Evolutionary conservation across 2,797 vertebrate species (phyloP).

Genomic region (Heteromormyrus szaboi): DNA sequence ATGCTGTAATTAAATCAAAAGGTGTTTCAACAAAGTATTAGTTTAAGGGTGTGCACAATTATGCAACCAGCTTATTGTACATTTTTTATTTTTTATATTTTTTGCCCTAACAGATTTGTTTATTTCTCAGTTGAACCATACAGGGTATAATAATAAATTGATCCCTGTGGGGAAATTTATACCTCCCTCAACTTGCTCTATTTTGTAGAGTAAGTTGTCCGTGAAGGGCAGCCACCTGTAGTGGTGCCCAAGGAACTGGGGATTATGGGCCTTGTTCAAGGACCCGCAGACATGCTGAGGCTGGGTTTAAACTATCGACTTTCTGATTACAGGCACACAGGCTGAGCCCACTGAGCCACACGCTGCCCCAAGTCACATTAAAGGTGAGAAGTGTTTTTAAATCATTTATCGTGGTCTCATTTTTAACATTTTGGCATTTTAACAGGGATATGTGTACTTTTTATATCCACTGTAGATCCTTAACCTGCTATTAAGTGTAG

Average conservation of each 20-base stretch:
- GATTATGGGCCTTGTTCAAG: no score
- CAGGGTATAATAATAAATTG: not conserved
- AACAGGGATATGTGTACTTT: not conserved
- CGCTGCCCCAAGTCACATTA: not conserved
- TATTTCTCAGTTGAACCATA: not conserved
- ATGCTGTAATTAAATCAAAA: not conserved
- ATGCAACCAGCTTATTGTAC: not conserved
- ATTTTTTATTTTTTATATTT: not conserved
- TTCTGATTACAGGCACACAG: no score
- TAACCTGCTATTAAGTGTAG: not conserved
- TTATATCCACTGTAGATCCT: not conserved
- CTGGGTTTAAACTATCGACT: no score
- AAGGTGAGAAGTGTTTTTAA: not conserved
- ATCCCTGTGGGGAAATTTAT: no score
- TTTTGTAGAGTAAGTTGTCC: no score
- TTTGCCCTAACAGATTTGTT: not conserved
- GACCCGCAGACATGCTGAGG: no score
- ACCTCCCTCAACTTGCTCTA: no score
- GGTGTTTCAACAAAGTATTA: not conserved
- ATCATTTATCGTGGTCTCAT: not conserved
- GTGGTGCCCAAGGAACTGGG: no score
- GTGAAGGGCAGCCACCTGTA: no score
- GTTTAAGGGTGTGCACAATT: not conserved
- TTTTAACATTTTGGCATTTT: not conserved
- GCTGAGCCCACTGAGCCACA: no score